Base-by-base conservation (phyloP, 1,140 invertebrate species). In the Lasioglossum albipes region DNA sequence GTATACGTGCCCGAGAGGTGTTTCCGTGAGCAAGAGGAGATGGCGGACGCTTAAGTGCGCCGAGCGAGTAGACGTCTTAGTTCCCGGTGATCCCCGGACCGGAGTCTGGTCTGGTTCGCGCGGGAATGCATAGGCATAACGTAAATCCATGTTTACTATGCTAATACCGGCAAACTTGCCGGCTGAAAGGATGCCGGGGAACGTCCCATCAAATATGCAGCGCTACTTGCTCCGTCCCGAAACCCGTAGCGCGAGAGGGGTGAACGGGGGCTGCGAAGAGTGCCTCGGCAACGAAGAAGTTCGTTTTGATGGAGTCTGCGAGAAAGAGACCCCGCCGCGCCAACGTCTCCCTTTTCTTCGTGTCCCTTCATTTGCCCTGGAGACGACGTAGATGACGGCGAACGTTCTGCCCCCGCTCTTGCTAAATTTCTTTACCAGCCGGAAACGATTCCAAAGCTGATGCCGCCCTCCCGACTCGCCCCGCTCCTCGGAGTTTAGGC, bases 121-220 rank as follows among this genome's bases (percentile, higher is more conserved):
- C 57, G 9, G 57, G 65, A 71, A 66, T 76, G 65, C 84, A 85
- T 85, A 85, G 81, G 75, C 88, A 90, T 90, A 91, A 91, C 86
- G 89, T 91, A 91, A 91, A 91, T 91, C 89, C 87, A 90, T 90
- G 90, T 91, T 91, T 91, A 88, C 91, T 88, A 90, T 91, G 91
- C 89, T 91, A 91, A 91, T 91, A 91, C 88, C 82, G 86, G 85
- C 87, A 90, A 91, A 91, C 89, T 90, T 91, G 88, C 87, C 87
- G 86, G 83, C 82, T 90, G 89, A 91, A 91, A 91, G 90, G 90
- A 90, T 85, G 89, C 84, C 82, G 87, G 87, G 88, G 89, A 89
- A 90, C 84, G 89, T 84, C 82, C 79, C 78, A 91, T 91, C 86
- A 91, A 91, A 91, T 91, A 91, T 91, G 89, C 89, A 91, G 74